Evolutionary conservation across 2,113 vertebrate genomes (phyloP).

Genomic region (Crotalus tigris): DNA sequence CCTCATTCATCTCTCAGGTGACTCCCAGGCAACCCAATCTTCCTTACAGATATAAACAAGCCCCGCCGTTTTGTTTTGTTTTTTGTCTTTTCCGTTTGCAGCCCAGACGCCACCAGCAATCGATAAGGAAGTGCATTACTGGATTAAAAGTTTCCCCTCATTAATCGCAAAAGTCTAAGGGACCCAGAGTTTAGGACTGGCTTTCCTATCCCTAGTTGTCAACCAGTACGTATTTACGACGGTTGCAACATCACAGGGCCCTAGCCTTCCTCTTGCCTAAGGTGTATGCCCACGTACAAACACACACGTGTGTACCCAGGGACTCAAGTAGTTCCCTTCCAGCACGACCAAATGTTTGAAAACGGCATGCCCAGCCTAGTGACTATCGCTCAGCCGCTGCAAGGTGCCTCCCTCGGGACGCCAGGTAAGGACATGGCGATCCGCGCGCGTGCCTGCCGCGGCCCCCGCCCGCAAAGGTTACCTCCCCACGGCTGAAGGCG

Average conservation of each 20-base stretch:
- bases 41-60: background rate
- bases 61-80: background rate
- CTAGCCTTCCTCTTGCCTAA: background rate
- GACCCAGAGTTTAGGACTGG: background rate
- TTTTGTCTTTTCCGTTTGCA: background rate
- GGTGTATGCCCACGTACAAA: background rate
- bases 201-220: background rate
- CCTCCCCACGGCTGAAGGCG: background rate
- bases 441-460: background rate
- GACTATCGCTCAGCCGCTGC: background rate
- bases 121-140: background rate
- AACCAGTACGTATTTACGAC: background rate
- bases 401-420: background rate
- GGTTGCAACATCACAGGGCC: background rate
- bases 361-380: background rate
- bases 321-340: background rate
- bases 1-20: background rate
- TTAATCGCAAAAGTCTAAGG: background rate
- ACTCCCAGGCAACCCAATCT: background rate
- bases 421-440: background rate
- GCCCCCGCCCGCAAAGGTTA: background rate
- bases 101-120: background rate
- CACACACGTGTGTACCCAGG: background rate
- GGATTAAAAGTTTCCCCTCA: background rate
- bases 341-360: background rate